A percentile compares a stretch with the other conserved stretches of the same genome.
Evolutionary conservation across 30 jellyfish, hydroid and myxozoan species (phyloP).

Genomic region (Aurelia coerulea): DNA sequence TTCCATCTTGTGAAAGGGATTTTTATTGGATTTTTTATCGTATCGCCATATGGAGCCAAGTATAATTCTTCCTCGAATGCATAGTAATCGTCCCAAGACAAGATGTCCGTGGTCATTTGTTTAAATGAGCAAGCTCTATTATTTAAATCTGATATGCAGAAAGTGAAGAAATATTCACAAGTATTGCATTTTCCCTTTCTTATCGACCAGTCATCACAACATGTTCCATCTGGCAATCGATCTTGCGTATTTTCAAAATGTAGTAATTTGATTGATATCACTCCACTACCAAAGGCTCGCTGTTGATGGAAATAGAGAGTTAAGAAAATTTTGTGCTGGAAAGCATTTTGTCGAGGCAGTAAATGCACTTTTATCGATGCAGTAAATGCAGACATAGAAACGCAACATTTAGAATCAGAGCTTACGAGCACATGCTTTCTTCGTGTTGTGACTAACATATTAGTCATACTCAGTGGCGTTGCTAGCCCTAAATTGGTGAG

Average conservation of each 20-base stretch:
- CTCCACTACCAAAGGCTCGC: conserved; percentile 29
- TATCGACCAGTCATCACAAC: conserved; percentile 20
- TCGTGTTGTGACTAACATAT: too few species aligned
- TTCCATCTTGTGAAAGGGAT: conserved; percentile 14
- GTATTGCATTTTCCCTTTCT: background rate
- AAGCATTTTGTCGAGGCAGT: too few species aligned
- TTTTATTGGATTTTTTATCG: conserved; percentile 9
- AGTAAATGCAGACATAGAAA: too few species aligned
- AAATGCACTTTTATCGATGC: too few species aligned
- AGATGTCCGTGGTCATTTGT: background rate
- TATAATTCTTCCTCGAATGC: background rate
- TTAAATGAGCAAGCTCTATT: conserved; percentile 10
- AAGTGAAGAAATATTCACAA: conserved; percentile 26
- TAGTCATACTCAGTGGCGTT: too few species aligned
- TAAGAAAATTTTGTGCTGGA: too few species aligned
- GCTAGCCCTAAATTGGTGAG: too few species aligned
- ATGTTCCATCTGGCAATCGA: conserved; percentile 21
- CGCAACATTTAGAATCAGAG: too few species aligned
- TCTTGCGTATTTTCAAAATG: conserved; percentile 27
- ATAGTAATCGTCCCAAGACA: background rate
- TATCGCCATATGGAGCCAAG: background rate
- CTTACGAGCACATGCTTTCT: too few species aligned
- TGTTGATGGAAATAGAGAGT: background rate
- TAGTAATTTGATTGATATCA: conserved; percentile 8
- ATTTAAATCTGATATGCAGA: conserved; percentile 8